A percentile compares a stretch with the other conserved stretches of the same genome.
Conservation (phyloP, 2,113 vertebrate species). For the Charina bottae region DNA sequence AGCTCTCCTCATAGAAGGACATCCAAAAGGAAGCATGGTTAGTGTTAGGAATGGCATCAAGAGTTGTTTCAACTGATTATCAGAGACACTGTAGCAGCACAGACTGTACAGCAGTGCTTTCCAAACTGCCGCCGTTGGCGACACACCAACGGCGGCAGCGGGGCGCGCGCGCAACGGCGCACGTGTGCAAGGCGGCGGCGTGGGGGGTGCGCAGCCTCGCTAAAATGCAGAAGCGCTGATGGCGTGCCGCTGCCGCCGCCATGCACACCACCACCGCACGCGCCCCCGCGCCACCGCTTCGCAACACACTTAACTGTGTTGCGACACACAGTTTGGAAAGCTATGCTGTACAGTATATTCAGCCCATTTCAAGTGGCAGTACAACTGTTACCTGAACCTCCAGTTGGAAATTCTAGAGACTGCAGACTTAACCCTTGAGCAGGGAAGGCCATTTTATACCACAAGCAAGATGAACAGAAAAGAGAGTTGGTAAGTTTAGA, state of each 20-base stretch:
- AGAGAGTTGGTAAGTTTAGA: neutral
- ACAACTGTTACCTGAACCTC: neutral
- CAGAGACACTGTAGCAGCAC: neutral
- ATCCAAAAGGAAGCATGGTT: neutral
- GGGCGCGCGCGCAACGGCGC: no score
- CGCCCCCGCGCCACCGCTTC: no score
- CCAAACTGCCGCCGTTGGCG: no score
- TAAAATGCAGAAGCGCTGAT: no score
- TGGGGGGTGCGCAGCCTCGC: no score
- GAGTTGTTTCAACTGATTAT: neutral
- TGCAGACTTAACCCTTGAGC: neutral
- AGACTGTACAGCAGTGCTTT: no score
- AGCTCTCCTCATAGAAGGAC: neutral
- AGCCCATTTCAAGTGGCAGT: neutral
- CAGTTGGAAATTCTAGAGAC: neutral
- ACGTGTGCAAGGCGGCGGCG: no score
- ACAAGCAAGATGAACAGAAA: neutral
- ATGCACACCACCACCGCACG: no score
- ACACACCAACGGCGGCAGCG: no score
- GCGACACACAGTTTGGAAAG: no score
- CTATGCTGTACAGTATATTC: neutral
- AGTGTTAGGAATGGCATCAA: neutral
- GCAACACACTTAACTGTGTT: no score
- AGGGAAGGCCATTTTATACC: neutral
- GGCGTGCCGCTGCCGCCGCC: no score